Conservation (phyloP, 2,888 invertebrate species). For the Leptopterna dolabrata region DNA sequence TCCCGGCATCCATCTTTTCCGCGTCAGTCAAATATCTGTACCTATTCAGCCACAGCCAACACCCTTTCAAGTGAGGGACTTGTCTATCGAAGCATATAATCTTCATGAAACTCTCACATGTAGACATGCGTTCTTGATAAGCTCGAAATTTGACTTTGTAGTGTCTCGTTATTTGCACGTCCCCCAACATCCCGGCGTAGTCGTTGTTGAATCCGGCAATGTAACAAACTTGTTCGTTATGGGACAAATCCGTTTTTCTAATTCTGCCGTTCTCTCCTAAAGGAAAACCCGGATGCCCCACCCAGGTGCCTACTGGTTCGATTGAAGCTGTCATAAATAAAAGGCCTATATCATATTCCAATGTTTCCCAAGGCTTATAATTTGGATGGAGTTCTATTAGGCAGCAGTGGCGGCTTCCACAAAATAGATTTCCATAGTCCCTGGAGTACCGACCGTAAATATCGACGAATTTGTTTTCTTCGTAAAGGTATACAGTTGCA, state of each 20-base stretch:
- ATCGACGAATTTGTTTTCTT: not conserved
- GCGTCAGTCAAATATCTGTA: not conserved
- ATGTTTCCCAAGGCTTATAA: not conserved
- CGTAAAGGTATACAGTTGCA: not conserved
- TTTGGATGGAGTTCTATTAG: not conserved
- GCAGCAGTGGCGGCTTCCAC: not conserved
- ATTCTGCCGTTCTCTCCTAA: not conserved
- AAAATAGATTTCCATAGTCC: not conserved
- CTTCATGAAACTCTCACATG: not conserved
- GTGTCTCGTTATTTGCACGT: not conserved
- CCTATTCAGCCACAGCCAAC: not conserved
- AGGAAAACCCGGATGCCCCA: not conserved
- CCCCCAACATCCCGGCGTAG: not conserved
- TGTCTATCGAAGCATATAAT: not conserved
- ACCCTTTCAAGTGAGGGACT: not conserved
- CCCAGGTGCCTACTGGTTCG: not conserved
- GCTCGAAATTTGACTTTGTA: not conserved
- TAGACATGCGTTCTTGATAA: not conserved
- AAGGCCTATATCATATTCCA: not conserved
- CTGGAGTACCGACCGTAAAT: not conserved
- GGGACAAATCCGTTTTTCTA: not conserved
- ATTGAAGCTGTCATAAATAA: not conserved
- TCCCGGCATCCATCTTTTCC: no score
- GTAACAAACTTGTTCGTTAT: not conserved
- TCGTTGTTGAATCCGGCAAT: not conserved